Conservation (phyloP, 2,113 vertebrate genomes). For the Hippoglossus stenolepis region DNA sequence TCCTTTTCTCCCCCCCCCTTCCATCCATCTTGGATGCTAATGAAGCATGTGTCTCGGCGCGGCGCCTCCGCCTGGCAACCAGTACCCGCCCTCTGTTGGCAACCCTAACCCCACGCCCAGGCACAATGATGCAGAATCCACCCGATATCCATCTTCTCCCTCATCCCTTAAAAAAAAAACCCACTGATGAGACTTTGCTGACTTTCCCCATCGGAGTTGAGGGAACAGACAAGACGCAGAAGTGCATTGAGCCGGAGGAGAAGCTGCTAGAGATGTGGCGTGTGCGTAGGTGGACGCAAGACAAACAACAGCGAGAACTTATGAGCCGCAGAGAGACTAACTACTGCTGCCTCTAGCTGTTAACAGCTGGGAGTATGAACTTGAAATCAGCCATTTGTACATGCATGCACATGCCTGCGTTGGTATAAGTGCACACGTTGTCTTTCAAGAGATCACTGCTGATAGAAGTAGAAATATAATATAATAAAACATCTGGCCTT, state of each 20-base stretch:
- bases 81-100: slow-evolving; percentile 46
- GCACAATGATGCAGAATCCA: slow-evolving; percentile 26
- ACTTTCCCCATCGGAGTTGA: too few relatives aligned
- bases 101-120: slow-evolving; percentile 30
- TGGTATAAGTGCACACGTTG: too few relatives aligned
- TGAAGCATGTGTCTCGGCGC: slow-evolving; percentile 62
- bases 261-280: neutral
- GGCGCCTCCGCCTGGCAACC: slow-evolving; percentile 54
- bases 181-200: neutral
- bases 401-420: neutral
- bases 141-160: neutral
- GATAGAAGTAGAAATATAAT: neutral
- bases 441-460: neutral
- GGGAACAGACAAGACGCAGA: too few relatives aligned
- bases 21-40: slow-evolving; percentile 66
- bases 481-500: neutral
- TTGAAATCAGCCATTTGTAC: too few relatives aligned
- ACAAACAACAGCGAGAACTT: neutral
- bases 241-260: neutral
- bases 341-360: neutral
- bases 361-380: too few relatives aligned
- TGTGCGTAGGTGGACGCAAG: too few relatives aligned
- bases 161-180: slow-evolving; percentile 4
- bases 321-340: neutral
- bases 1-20: slow-evolving; percentile 22